These are phyloP conservation scores for Asarcornis scutulata DNA, from an alignment of 2,113 vertebrate species.

Conservation along the genomic window DNA sequence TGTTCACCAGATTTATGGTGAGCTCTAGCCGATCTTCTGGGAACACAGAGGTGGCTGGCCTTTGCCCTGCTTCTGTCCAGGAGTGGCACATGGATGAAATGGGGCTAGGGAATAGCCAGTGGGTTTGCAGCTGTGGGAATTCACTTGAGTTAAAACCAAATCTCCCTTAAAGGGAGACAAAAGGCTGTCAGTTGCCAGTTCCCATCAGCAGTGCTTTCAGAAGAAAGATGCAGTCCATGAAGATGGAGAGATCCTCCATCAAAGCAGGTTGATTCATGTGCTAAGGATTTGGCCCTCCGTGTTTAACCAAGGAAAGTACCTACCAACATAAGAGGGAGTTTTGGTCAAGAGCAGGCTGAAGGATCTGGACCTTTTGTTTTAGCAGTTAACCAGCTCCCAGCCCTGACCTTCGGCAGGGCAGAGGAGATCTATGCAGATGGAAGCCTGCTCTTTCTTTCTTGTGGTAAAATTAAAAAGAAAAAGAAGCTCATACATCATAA, in stretches of 20 bases:
- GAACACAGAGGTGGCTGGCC: not conserved
- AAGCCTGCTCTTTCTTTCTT: conserved; percentile 47
- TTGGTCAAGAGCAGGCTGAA: not conserved
- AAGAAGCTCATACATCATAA: conserved; percentile 51
- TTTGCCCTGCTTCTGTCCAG: not conserved
- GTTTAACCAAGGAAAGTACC: not conserved
- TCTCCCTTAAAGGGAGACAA: not conserved
- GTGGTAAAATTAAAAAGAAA: conserved; percentile 55
- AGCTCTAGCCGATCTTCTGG: not conserved
- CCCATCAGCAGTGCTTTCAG: not conserved
- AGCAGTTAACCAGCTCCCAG: conserved; percentile 17
- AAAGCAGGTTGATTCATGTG: not conserved
- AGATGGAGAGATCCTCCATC: accelerated
- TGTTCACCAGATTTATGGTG: not conserved
- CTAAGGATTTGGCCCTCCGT: not conserved
- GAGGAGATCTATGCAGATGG: conserved; percentile 1
- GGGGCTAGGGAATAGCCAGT: not conserved
- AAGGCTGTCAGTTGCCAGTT: not conserved
- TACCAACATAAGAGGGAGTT: accelerated
- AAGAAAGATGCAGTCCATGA: not conserved
- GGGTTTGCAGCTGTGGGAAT: not conserved
- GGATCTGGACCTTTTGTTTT: conserved; percentile 21
- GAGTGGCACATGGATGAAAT: not conserved
- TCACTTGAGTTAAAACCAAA: not conserved
- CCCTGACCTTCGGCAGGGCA: not conserved